Conservation (phyloP, 2,113 vertebrate genomes). For the Tachysurus fulvidraco region DNA sequence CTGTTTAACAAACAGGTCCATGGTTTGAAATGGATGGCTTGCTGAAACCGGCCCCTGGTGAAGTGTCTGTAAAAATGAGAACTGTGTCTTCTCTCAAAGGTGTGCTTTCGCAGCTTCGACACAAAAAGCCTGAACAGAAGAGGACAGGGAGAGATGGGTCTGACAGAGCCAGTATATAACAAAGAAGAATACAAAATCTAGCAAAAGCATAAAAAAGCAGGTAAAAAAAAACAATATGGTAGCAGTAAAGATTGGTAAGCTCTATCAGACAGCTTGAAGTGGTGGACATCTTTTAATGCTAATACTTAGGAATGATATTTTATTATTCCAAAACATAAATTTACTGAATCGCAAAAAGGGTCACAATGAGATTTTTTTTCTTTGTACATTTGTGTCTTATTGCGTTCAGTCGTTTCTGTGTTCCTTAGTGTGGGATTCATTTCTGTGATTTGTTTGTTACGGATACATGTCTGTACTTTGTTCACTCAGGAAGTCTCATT, state of each 20-base stretch:
- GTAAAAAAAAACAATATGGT: background rate
- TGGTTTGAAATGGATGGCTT: background rate
- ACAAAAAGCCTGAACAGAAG: slow-evolving; percentile 1
- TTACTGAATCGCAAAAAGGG: background rate
- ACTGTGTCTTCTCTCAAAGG: background rate
- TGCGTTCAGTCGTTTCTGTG: background rate
- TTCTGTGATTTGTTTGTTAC: too few relatives aligned
- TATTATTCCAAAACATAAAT: background rate
- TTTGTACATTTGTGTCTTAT: background rate
- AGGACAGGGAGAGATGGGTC: background rate
- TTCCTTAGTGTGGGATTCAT: background rate
- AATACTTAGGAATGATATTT: background rate
- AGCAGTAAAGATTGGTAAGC: background rate
- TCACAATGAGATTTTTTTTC: background rate
- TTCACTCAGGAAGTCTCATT: too few relatives aligned
- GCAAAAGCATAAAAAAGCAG: background rate
- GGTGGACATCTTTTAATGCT: background rate
- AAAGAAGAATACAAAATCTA: background rate
- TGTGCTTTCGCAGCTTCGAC: slow-evolving; percentile 5
- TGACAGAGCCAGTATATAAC: slow-evolving; percentile 9
- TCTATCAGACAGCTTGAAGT: background rate
- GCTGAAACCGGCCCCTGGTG: background rate
- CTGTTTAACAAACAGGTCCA: background rate
- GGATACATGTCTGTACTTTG: too few relatives aligned
- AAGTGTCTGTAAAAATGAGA: background rate